phyloP scores from a whole-genome alignment of 2,888 invertebrate genomes.

The Reticulitermes lucifugus region DNA sequence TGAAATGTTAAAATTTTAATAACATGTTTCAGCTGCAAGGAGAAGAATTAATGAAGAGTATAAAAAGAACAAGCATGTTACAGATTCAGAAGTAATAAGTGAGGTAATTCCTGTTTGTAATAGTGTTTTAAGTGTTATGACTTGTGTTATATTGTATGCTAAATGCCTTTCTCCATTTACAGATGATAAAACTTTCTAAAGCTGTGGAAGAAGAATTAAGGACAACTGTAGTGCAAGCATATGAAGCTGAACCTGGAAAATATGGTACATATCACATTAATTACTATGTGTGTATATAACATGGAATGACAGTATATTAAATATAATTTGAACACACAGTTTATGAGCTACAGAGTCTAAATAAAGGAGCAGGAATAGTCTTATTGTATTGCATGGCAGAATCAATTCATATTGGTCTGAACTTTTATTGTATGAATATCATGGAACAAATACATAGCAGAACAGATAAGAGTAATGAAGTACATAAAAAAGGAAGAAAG shows the following conservation, averaged over 20 bases:
- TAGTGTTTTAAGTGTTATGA: too few species aligned
- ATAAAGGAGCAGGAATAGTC: too few species aligned
- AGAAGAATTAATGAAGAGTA: constrained; percentile 82
- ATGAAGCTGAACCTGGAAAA: constrained; percentile 73
- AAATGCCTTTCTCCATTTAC: constrained; percentile 56
- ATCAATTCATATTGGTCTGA: too few species aligned
- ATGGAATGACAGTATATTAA: background rate
- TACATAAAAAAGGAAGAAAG: too few species aligned
- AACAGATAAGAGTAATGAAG: too few species aligned
- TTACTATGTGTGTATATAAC: constrained; percentile 18
- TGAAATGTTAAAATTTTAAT: too few species aligned
- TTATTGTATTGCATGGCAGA: too few species aligned
- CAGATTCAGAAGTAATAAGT: constrained; percentile 70
- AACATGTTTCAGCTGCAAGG: constrained; percentile 67
- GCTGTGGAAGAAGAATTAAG: constrained; percentile 78
- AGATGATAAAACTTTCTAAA: constrained; percentile 76
- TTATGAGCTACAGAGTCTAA: too few species aligned
- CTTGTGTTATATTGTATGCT: background rate
- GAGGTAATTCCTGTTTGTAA: constrained; percentile 67
- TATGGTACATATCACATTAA: constrained; percentile 68
- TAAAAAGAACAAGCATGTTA: constrained; percentile 73
- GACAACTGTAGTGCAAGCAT: constrained; percentile 80
- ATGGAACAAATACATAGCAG: too few species aligned
- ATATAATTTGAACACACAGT: too few species aligned
- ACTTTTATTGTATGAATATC: too few species aligned